phyloP scores from a whole-genome alignment of 2,888 invertebrate genomes.

The Plebejus anna region DNA sequence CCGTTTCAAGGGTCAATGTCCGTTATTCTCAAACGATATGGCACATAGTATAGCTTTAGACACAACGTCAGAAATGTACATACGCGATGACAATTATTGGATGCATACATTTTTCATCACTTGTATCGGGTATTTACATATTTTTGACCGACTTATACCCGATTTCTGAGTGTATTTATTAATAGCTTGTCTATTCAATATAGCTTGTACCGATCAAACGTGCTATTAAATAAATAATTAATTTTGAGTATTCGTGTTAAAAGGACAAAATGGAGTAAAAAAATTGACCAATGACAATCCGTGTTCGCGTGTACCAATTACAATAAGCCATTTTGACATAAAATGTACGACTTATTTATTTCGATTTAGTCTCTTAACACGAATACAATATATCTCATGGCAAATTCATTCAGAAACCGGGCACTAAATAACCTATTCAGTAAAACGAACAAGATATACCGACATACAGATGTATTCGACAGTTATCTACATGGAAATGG shows the following conservation, averaged over 20 bases:
- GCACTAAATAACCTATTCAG: neutral
- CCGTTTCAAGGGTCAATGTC: too few relatives aligned
- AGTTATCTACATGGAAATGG: slow-evolving; percentile 7
- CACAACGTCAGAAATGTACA: neutral
- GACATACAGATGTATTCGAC: slow-evolving; percentile 9
- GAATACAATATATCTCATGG: too few relatives aligned
- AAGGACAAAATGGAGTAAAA: neutral
- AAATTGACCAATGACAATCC: too few relatives aligned
- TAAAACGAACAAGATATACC: neutral
- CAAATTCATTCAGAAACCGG: neutral
- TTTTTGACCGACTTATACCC: neutral
- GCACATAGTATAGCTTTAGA: slow-evolving; percentile 1
- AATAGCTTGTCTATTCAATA: neutral
- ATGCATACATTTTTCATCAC: neutral
- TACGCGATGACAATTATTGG: neutral
- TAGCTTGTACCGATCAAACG: neutral
- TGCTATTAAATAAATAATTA: neutral
- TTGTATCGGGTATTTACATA: neutral
- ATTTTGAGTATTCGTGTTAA: too few relatives aligned
- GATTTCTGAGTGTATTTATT: neutral
- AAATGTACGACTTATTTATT: too few relatives aligned
- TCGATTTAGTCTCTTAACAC: too few relatives aligned
- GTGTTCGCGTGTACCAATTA: too few relatives aligned
- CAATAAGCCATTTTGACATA: too few relatives aligned
- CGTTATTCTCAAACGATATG: too few relatives aligned